Evolutionary conservation across 2,797 vertebrate genomes (phyloP), one percentile per base, ranked within the genome.

Genomic region (Momotus momota): DNA sequence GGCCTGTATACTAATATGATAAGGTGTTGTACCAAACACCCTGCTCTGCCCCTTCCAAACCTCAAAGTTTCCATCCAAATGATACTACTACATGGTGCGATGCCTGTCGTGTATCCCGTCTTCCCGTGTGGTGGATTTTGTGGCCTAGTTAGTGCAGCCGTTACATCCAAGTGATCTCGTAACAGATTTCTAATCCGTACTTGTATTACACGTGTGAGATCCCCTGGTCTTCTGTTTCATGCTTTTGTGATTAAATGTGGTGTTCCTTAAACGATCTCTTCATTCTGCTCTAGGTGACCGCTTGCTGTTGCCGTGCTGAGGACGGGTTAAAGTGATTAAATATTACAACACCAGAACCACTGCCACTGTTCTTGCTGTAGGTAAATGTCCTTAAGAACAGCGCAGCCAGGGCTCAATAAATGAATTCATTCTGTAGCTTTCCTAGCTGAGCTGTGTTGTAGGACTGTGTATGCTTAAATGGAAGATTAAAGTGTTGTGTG

Each of bases 401-500:
- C 25, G 0, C 88, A 90, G 90, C 55, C 86, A 96, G 81, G 57
- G 46, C 57, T 95, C 33, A 43, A 15, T 70, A 69, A 72, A 74
- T 77, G 21, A 26, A 85, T 88, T 86, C 57, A 58, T 80, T 29
- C 33, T 41, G 58, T 90, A 52, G 73, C 49, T 97, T 93, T 71
- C 64, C 62, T 67, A 79, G 87, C 61, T 93, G 83, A 91, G 51
- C 46, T 95, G 51, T 69, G 55, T 77, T 86, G 79, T 88, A 91
- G 91, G 86, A 90, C 80, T 88, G 79, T 90, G 84, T 94, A 72
- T 71, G 69, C 84, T 95, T 78, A 79, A 71, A 66, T 92, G 72
- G 86, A 90, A 95, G 95, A 96, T 85, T 70, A 85, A 93, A 94
- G 43, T 66, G 20, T 89, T 73, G 62, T 84, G 93, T 69, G 88